Evolutionary conservation across 2,888 invertebrate genomes (phyloP), one percentile per base, ranked within the genome.

Genomic region (Athrips mouffetella): DNA sequence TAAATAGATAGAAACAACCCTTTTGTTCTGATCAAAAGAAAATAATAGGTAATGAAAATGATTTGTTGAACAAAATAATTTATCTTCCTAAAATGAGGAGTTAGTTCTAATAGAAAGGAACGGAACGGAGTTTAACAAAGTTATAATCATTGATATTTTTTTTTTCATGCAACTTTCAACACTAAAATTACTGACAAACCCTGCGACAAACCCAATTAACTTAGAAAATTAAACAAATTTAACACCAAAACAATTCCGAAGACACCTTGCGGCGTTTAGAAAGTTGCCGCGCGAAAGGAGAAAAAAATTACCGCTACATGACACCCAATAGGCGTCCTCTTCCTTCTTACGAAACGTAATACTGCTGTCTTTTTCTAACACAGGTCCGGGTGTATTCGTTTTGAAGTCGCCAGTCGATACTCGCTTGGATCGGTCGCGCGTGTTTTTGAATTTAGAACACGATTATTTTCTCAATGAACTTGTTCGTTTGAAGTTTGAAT

Each of bases 241-340:
- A 65, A 49, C 46, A 60, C 56, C 65, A 69, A 70, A 69, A 70
- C 65, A 56, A 56, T 60, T 72, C 59, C 60, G 67, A 76, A 65
- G 69, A 71, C 71, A 73, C 73, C 73, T 78, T 70, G 70, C 70
- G 71, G 70, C 70, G 72, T 77, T 84, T 88, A 88, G 87, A 88
- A 88, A 88, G 87, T 86, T 74, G 80, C 78, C 73, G 77, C 76
- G 76, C 76, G 81, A 86, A 85, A 83, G 84, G 83, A 74, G 78
- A 80, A 85, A 87, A 81, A 88, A 80, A 79, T 65, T 85, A 86
- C 86, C 87, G 87, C 86, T 87, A 86, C 74, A 76, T 64, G 71
- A 75, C 73, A 76, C 70, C 70, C 69, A 78, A 67, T 78, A 72
- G 51, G 64, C 54, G 33, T 78, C 80, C 65, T 73, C 51, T 52